Base-by-base conservation (phyloP, 2,113 vertebrate species). In the Zosterops pallidus region DNA sequence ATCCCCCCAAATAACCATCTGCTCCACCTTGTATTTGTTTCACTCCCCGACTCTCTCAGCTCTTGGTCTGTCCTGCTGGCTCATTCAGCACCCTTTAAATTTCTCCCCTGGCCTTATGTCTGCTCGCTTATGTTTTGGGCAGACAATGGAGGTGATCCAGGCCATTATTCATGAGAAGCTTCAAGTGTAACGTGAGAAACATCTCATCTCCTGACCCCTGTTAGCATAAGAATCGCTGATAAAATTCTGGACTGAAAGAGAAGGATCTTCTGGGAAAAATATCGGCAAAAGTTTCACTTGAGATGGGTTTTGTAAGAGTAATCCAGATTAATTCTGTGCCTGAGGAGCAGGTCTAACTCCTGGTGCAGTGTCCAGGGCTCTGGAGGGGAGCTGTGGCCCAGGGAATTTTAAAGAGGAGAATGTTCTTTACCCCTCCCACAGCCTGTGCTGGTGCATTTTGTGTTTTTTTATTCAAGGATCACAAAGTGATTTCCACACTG, bases 151-250 rank as follows among this genome's bases (percentile, higher is more conserved):
- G 97, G 98, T 97, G 97, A 98, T 97, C 97, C 96, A 97, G 95
- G 92, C 97, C 96, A 97, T 97, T 97, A 98, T 98, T 98, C 98
- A 98, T 97, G 97, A 97, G 96, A 64, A 97, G 98, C 97, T 98
- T 98, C 98, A 98, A 98, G 98, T 98, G 98, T 97, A 99, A 99
- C 97, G 98, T 99, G 99, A 99, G 99, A 99, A 99, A 98, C 97
- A 97, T 98, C 98, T 99, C 99, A 98, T 99, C 98, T 98, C 97
- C 98, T 99, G 99, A 99, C 99, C 99, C 95, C 97, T 95, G 98
- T 99, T 99, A 98, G 97, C 98, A 99, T 99, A 98, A 99, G 98
- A 99, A 99, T 98, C 83, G 96, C 96, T 95, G 94, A 96, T 97
- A 98, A 98, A 98, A 98, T 97, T 98, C 97, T 98, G 86, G 95